Evolutionary conservation across 1,140 invertebrate species (phyloP), one percentile per base, ranked within the genome.

Genomic region (Drosophila setifemur): DNA sequence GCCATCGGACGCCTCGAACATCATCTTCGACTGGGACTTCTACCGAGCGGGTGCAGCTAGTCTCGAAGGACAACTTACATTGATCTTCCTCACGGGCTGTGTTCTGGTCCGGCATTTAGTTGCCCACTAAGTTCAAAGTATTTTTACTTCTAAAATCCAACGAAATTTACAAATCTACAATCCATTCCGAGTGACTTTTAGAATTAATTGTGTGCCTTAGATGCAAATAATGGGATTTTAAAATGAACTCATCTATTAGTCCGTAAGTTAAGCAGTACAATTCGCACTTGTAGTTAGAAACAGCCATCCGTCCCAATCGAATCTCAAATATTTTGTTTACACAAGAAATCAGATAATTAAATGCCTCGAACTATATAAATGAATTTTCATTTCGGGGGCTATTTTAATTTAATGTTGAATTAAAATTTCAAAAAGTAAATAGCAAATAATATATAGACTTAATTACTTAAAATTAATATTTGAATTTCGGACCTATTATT

Each of bases 1-100:
- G 14, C 89, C 92, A 40, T 93, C 93, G 16, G 95, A 96, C 79
- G 95, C 94, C 73, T 93, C 92, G 39, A 93, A 95, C 14, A 94
- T 94, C 85, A 88, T 96, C 5, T 96, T 96, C 50, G 87, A 90
- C 39, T 90, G 89, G 89, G 88, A 90, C 40, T 90, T 90, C 52
- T 90, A 86, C 44, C 85, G 88, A 23, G 75, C 88, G 2, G 74
- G 74, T 4, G 64, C 70, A 19, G 18, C 25, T 6, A 16, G 54
- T 4, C 14, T 71, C 16, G 37, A 33, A 21, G 31, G 14, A 7
- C 19, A 64, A 29, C 42, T 47, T 14, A 40, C 23, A 7, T 29
- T 26, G 6, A 42, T 71, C 18, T 18, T 37, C 3, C 4, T 54
- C 16, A 16, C 14, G 19, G 60, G 16, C 29, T 72, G 19, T 23